phyloP scores from a whole-genome alignment of 2,113 vertebrate genomes.

The Pelecanoides urinatrix region DNA sequence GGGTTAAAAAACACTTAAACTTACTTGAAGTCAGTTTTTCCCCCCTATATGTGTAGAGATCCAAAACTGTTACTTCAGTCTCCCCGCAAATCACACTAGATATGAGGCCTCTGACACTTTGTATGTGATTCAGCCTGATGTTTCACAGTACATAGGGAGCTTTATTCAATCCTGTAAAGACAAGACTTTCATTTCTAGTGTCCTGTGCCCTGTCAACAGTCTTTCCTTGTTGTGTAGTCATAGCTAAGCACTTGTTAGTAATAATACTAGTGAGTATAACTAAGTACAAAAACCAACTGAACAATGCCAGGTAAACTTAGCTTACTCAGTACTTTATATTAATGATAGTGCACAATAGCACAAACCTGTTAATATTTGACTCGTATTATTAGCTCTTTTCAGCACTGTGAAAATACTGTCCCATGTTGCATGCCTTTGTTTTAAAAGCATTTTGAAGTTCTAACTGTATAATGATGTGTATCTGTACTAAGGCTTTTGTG shows the following conservation, averaged over 20 bases:
- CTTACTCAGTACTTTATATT: not conserved
- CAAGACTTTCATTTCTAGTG: not conserved
- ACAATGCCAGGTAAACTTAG: not conserved
- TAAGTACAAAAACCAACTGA: not conserved
- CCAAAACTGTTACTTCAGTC: not conserved
- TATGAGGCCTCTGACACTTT: not conserved
- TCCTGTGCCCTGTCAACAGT: not conserved
- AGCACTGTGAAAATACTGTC: not conserved
- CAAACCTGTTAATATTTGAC: not conserved
- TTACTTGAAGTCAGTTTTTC: not conserved
- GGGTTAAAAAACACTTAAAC: not conserved
- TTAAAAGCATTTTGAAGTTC: not conserved
- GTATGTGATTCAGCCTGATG: not conserved
- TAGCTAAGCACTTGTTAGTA: not conserved
- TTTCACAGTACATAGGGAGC: fast-evolving
- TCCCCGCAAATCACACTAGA: not conserved
- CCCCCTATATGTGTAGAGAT: fast-evolving
- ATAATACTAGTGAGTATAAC: not conserved
- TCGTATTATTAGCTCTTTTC: not conserved
- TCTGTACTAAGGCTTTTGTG: not conserved
- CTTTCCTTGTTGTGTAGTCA: not conserved
- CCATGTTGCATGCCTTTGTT: not conserved
- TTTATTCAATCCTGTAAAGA: not conserved
- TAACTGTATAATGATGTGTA: not conserved
- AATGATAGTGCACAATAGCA: too few species aligned